phyloP scores from a whole-genome alignment of 1,140 invertebrate species.

The Micrasema longulum region DNA sequence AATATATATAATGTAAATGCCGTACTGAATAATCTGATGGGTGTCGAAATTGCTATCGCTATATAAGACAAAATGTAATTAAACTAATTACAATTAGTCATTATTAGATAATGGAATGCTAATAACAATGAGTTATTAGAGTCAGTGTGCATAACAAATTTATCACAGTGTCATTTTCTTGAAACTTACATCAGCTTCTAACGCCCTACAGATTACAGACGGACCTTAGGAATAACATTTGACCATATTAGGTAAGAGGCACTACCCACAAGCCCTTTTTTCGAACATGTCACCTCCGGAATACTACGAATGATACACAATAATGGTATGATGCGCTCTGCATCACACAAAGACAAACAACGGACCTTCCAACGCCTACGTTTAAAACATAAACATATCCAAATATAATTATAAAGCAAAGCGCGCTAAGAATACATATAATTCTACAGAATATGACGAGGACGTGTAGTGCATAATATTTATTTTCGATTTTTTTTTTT shows the following conservation, averaged over 20 bases:
- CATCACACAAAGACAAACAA: background rate
- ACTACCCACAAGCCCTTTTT: background rate
- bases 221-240: conserved; percentile 2
- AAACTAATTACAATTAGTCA: too few relatives aligned
- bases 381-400: background rate
- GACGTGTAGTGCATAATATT: background rate
- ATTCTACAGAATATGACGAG: too few relatives aligned
- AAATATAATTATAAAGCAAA: background rate
- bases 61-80: too few relatives aligned
- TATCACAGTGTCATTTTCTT: too few relatives aligned
- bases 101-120: too few relatives aligned
- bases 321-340: conserved; percentile 4
- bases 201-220: conserved; percentile 14
- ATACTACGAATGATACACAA: too few relatives aligned
- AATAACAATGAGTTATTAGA: too few relatives aligned
- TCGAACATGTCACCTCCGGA: conserved; percentile 18
- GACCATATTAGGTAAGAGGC: conserved; percentile 5
- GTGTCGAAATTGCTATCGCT: too few relatives aligned
- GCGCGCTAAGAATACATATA: background rate
- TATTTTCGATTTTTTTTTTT: background rate
- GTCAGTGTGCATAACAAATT: too few relatives aligned
- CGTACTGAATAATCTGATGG: too few relatives aligned
- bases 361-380: conserved; percentile 4
- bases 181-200: conserved; percentile 17
- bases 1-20: too few relatives aligned